Evolutionary conservation across 2,888 invertebrate species (phyloP), one percentile per base, ranked within the genome.

Genomic region (Ectropis crepuscularia): DNA sequence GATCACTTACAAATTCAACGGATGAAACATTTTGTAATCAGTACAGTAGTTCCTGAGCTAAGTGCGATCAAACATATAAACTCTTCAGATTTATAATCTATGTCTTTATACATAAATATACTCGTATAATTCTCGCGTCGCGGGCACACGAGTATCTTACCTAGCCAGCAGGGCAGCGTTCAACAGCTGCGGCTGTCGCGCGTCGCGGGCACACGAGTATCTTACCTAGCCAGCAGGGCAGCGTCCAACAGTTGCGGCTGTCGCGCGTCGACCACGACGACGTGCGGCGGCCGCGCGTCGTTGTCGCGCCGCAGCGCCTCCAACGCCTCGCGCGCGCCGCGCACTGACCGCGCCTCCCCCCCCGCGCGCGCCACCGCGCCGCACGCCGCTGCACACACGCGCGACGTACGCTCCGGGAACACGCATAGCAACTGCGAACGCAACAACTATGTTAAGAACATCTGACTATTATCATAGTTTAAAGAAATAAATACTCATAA

Each of bases 381-480:
- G 77, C 93, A 93, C 42, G 96, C 93, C 5, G 95, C 94, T 42
- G 96, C 95, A 76, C 95, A 95, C 61, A 96, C 96, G 62, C 94
- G 94, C 72, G 95, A 95, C 69, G 95, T 95, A 0, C 94, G 94
- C 83, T 92, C 92, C 80, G 94, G 92, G 82, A 96, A 96, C 66
- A 96, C 95, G 88, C 96, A 93, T 85, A 97, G 89, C 69, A 96
- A 87, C 96, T 96, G 92, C 6, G 76, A 68, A 72, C 54, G 45
- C 16, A 51, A 2, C 2, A 49, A 12, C 8, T 55, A 2, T 28
- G 4, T 4, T 28, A 28, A 28, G 16, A 28, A 28, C 16, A 28
- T 28, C 16, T 28, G 1, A 28, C 2, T 28, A 28, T 28, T 28
- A 28, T 4, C 16, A 28, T 4, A 28, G 16, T 4, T 2, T 28